A percentile compares a stretch with the other conserved stretches of the same genome.
These are phyloP conservation scores for Scaeva pyrastri DNA, from an alignment of 2,888 invertebrate species.

Conservation along the genomic window DNA sequence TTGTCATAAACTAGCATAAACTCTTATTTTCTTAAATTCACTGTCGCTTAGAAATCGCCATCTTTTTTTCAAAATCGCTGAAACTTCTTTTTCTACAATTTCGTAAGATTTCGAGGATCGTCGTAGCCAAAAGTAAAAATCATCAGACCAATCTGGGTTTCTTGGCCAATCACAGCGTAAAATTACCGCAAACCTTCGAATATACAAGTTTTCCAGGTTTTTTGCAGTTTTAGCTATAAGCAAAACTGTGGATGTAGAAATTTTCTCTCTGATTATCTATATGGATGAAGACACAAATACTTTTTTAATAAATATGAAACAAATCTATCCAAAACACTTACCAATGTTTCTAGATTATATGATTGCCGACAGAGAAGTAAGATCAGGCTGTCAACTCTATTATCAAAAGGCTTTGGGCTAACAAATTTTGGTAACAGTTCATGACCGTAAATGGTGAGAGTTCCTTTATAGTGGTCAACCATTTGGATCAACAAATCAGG, in stretches of 20 bases:
- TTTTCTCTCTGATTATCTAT: conserved; percentile 89
- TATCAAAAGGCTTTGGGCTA: conserved; percentile 88
- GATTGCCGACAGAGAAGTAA: conserved; percentile 88
- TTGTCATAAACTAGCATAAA: conserved; percentile 80
- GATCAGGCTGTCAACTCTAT: conserved; percentile 88
- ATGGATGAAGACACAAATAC: background rate
- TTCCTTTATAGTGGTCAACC: conserved; percentile 87
- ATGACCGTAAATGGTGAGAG: conserved; percentile 88
- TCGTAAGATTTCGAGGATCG: conserved; percentile 87
- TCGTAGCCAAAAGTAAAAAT: conserved; percentile 88
- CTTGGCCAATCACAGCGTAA: conserved; percentile 89
- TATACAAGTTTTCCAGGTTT: conserved; percentile 86
- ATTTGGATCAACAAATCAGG: conserved; percentile 85
- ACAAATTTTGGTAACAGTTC: conserved; percentile 88
- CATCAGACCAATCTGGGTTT: conserved; percentile 87
- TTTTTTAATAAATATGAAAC: background rate
- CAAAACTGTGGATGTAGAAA: conserved; percentile 91
- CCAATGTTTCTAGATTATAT: conserved; percentile 88
- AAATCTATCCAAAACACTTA: conserved; percentile 81
- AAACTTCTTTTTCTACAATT: conserved; percentile 88
- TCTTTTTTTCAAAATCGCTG: conserved; percentile 87
- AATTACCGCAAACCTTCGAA: conserved; percentile 90
- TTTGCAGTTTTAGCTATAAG: conserved; percentile 88
- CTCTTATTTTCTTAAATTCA: conserved; percentile 85
- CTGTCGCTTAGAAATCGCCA: conserved; percentile 89